A percentile compares a stretch with the other conserved stretches of the same genome.
phyloP scores from a whole-genome alignment of 1,140 invertebrate species.

The Batillaria attramentaria region DNA sequence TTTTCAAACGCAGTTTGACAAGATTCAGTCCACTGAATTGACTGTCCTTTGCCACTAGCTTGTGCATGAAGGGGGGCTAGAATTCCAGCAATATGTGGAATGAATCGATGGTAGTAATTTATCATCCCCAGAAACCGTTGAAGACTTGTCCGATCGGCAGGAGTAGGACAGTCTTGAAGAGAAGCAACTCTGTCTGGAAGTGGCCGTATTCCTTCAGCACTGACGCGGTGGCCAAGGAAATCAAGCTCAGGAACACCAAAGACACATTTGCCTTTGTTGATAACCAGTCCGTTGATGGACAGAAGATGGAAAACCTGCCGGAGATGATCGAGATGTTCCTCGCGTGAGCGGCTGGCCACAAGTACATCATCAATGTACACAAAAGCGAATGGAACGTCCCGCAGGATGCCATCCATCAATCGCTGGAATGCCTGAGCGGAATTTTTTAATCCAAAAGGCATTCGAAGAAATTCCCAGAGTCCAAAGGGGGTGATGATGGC shows the following conservation, averaged over 20 bases:
- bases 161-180: slow-evolving; percentile 14
- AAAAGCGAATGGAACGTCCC: too few relatives aligned
- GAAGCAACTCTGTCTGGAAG: too few relatives aligned
- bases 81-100: slow-evolving; percentile 19
- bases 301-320: slow-evolving; percentile 16
- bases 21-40: neutral
- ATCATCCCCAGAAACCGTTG: slow-evolving; percentile 30
- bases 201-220: neutral
- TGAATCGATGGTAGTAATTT: slow-evolving; percentile 34
- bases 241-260: slow-evolving; percentile 22
- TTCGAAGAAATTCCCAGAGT: slow-evolving; percentile 43
- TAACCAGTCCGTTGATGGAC: slow-evolving; percentile 18
- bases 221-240: slow-evolving; percentile 21
- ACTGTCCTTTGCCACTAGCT: slow-evolving; percentile 25
- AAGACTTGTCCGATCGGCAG: slow-evolving; percentile 14
- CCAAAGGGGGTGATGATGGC: slow-evolving; percentile 48
- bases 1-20: slow-evolving; percentile 5
- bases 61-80: slow-evolving; percentile 25
- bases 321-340: slow-evolving; percentile 7
- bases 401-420: slow-evolving; percentile 27
- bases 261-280: slow-evolving; percentile 30
- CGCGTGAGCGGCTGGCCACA: too few relatives aligned
- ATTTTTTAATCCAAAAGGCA: slow-evolving; percentile 33
- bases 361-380: too few relatives aligned
- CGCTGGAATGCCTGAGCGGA: slow-evolving; percentile 30